Evolutionary conservation across 1,140 invertebrate species (phyloP), one percentile per base, ranked within the genome.

Genomic region (Drosophila subobscura): DNA sequence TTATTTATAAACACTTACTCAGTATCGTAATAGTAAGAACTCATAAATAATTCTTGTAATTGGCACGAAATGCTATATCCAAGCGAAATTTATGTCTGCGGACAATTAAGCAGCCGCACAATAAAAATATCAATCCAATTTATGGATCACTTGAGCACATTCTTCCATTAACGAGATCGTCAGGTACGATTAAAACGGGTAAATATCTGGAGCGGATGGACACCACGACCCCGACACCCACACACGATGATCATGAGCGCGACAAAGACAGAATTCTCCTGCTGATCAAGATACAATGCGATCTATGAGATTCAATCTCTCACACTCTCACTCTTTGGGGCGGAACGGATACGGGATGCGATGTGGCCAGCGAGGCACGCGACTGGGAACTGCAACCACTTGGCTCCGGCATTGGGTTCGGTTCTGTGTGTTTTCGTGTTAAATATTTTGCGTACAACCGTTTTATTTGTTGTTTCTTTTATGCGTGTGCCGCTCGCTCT

Each of bases 301-400:
- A 67, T 70, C 44, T 51, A 25, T 42, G n/a, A 23, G 47, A 25
- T 41, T 47, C 29, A 23, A 59, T 37, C 33, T 37, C 8, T 3
- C 7, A 33, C 63, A 68, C 50, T 37, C 33, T 10, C 8, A 10
- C 33, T 37, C 0, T 10, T 37, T 3, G 10, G 33, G 54, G 56
- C 55, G 45, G 16, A 41, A 77, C 61, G 64, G 57, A 50, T 56
- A 64, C 68, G 74, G 33, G 67, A 72, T 81, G 81, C 81, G 81
- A 71, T 85, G 81, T 85, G 83, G 70, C 81, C 65, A 47, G 65
- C 44, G 57, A 66, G 81, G 81, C 81, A 88, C 81, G 83, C 81
- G 83, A 88, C 83, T 86, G 59, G 57, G 66, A 81, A 88, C 81
- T 86, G 81, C 81, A 85, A 86, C 77, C 81, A 86, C 81, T 86